These are phyloP conservation scores for Smithornis capensis DNA, from an alignment of 2,113 vertebrate species.

Conservation along the genomic window DNA sequence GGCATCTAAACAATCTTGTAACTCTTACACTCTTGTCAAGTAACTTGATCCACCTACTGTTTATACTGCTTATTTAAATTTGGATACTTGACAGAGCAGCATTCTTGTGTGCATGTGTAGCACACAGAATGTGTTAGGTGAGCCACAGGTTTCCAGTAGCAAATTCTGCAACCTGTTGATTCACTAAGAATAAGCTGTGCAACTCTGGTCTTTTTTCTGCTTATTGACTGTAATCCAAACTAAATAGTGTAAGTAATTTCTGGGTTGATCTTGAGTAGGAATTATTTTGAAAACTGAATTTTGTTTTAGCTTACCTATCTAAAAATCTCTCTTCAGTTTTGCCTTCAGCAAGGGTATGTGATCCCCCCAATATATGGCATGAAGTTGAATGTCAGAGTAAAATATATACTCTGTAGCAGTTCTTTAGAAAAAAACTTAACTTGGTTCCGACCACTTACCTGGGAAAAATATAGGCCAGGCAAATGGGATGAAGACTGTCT, in stretches of 20 bases:
- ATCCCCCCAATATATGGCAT: neutral
- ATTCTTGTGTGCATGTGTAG: neutral
- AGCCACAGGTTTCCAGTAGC: neutral
- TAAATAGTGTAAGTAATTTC: neutral
- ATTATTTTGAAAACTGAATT: neutral
- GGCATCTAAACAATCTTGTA: neutral
- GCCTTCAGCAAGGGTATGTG: neutral
- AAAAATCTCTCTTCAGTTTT: neutral
- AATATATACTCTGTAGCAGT: neutral
- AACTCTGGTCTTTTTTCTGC: neutral
- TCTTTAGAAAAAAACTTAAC: neutral
- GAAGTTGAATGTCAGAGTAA: neutral
- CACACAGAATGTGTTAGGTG: neutral
- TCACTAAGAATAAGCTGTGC: neutral
- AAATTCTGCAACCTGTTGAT: neutral
- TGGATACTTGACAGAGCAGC: neutral
- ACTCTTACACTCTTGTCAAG: neutral
- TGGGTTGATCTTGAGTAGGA: neutral
- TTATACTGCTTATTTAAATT: neutral
- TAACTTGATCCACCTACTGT: neutral
- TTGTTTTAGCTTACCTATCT: neutral
- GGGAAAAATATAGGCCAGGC: neutral
- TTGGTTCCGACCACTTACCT: neutral
- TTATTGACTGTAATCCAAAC: neutral
- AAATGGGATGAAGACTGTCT: neutral